Evolutionary conservation across 92 coral and sea anemone species (phyloP).

Genomic region (Metridium senile): DNA sequence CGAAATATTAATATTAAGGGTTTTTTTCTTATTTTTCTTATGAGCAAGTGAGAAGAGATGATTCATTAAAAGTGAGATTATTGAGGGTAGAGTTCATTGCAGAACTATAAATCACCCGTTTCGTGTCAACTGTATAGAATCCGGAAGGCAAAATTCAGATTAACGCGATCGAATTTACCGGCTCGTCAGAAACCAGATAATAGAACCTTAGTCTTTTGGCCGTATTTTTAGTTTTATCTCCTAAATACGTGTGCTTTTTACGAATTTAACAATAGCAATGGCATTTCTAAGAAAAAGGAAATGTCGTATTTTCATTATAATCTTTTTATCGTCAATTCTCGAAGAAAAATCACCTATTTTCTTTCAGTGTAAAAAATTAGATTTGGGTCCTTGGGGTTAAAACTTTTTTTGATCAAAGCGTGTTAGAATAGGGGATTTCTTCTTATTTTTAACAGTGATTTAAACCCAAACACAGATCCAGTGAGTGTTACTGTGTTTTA

Average conservation of each 20-base stretch:
- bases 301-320: background rate
- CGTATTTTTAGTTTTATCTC: background rate
- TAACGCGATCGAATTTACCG: slow-evolving; percentile 3
- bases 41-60: background rate
- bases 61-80: background rate
- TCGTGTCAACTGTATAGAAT: background rate
- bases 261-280: background rate
- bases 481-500: no score
- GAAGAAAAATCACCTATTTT: background rate
- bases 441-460: no score
- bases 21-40: no score
- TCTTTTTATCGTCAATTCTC: background rate
- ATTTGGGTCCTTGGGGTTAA: no score
- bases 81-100: background rate
- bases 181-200: slow-evolving; percentile 9
- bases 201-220: background rate
- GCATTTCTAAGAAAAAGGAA: background rate
- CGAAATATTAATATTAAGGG: no score
- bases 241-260: background rate
- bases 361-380: background rate
- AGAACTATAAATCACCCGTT: background rate
- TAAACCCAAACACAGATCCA: no score
- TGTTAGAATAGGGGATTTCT: no score
- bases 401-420: no score
- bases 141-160: slow-evolving; percentile 10